Evolutionary conservation across 2,797 vertebrate genomes (phyloP).

Genomic region (Artibeus jamaicensis): DNA sequence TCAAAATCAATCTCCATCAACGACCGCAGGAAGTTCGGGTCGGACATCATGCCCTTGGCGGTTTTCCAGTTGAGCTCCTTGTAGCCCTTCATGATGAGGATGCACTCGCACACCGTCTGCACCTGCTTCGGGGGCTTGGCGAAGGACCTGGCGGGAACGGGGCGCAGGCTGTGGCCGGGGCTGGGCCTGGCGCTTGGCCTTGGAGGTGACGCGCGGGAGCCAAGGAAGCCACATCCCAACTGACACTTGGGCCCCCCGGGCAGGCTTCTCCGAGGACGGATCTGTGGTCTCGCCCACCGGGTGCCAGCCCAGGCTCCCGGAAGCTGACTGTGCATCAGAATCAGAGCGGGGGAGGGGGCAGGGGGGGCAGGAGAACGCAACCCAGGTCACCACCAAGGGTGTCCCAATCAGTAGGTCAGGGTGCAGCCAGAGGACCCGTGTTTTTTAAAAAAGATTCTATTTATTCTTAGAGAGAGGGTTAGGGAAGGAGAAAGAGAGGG

Average conservation of each 20-base stretch:
- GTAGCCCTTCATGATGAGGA: slow-evolving; percentile 94
- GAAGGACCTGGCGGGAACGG: slow-evolving; percentile 88
- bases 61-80: slow-evolving; percentile 95
- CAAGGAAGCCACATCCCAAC: background rate
- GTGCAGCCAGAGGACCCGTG: background rate
- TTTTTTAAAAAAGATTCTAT: background rate
- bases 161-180: rapidly evolving
- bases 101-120: slow-evolving; percentile 95
- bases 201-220: rapidly evolving
- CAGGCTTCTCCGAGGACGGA: background rate
- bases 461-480: background rate
- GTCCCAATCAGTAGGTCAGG: background rate
- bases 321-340: background rate
- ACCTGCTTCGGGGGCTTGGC: slow-evolving; percentile 96
- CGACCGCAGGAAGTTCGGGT: slow-evolving; percentile 92
- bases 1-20: slow-evolving; percentile 96
- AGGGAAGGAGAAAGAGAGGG: background rate
- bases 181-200: rapidly evolving
- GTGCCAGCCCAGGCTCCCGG: background rate
- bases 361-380: background rate
- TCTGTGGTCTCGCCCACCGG: background rate
- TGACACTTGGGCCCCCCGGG: rapidly evolving
- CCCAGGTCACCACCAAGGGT: rapidly evolving
- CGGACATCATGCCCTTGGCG: slow-evolving; percentile 98
- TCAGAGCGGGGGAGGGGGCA: rapidly evolving